These are phyloP conservation scores for Diceros bicornis DNA, from an alignment of 2,797 vertebrate genomes.

Conservation along the genomic window DNA sequence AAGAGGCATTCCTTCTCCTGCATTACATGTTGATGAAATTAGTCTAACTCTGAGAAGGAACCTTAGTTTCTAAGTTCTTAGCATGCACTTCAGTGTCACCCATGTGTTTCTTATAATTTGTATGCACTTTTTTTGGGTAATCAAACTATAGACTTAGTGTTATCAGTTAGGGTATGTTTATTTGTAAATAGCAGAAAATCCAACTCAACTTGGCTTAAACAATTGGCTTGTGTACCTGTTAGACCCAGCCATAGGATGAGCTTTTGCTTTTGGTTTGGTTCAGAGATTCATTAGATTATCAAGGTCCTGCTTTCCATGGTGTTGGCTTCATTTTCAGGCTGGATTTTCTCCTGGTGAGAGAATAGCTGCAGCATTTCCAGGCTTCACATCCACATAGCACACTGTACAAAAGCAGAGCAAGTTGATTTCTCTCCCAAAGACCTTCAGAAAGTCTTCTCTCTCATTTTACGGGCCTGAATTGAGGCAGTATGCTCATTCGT, in stretches of 20 bases:
- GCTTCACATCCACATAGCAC: neutral
- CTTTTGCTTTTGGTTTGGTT: slow-evolving; percentile 55
- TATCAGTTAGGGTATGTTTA: slow-evolving; percentile 23
- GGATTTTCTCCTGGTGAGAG: slow-evolving; percentile 20
- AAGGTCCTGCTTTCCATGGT: slow-evolving; percentile 1
- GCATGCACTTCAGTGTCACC: neutral
- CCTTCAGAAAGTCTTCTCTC: neutral
- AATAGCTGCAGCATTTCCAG: slow-evolving; percentile 16
- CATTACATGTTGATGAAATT: slow-evolving; percentile 17
- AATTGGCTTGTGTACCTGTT: neutral
- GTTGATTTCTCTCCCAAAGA: slow-evolving; percentile 13
- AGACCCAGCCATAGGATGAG: neutral
- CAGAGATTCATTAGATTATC: neutral
- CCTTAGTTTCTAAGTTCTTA: slow-evolving; percentile 48
- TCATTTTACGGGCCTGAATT: neutral
- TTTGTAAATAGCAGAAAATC: neutral
- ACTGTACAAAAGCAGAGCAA: neutral
- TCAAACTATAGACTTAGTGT: neutral
- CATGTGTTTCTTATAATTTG: slow-evolving; percentile 8
- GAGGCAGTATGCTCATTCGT: neutral
- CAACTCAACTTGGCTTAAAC: neutral
- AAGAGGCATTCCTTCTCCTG: neutral
- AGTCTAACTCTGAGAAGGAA: slow-evolving; percentile 54
- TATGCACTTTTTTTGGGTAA: slow-evolving; percentile 2
- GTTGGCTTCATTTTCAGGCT: slow-evolving; percentile 51